Base-by-base conservation (phyloP, 2,797 vertebrate species). In the Enteromius viviparus region DNA sequence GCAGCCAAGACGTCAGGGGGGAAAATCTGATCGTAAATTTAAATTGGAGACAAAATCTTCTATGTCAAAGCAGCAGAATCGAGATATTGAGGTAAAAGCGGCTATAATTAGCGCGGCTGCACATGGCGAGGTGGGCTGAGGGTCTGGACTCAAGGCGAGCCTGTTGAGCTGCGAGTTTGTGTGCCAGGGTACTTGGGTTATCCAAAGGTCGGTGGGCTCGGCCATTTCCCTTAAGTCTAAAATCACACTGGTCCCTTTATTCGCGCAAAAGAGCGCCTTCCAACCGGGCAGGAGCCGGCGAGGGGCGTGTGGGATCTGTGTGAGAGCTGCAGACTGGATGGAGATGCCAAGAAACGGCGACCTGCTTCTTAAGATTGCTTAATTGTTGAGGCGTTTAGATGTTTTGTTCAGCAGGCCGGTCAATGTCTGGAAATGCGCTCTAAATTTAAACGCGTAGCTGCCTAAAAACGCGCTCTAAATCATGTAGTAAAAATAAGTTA, bases 101-200 rank as follows among this genome's bases (percentile, higher is more conserved):
- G 87, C 93, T 95, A 92, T 95, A 94, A 95, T 95, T 95, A 96
- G 92, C 88, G 82, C 68, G 86, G 76, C 77, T 87, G 89, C 0
- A 12, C 88, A 85, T 88, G 90, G 85, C 92, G 89, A 94, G 91
- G 91, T 93, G 89, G 89, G 86, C 88, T 95, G 91, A 89, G 93
- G 90, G 84, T 75, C 85, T 42, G 81, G 90, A 91, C 89, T 93
- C 84, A 93, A 96, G 93, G 94, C 90, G 89, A 93, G 93, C 90
- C 94, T 93, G 92, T 94, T 96, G 72, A 78, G 90, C 93, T 92
- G 86, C n/a, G 77, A 87, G 80, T 80, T 90, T 91, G 89, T 65
- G 70, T 93, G 94, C 94, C 95, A 95, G 93, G 89, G 82, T 91
- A 89, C 91, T 89, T 60, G 89, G 94, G 94, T 96, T 95, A 95